Evolutionary conservation across 2,797 vertebrate species (phyloP).

Genomic region (Enteromius anoplus): DNA sequence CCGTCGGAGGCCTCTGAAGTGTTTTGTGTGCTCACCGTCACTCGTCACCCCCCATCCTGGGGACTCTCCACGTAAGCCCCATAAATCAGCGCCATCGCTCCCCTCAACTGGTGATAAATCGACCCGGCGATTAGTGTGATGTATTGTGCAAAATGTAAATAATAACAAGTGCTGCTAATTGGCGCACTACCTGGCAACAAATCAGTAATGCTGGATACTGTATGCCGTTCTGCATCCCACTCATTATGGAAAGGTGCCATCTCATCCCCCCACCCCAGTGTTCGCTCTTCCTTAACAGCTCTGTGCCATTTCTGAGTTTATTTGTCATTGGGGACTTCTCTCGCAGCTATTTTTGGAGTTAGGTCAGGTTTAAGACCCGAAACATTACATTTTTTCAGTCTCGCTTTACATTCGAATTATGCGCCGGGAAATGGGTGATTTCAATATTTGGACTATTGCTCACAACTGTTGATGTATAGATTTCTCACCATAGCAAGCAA

Average conservation of each 20-base stretch:
- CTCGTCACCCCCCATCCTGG: constrained; percentile 82
- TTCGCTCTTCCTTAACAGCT: constrained; percentile 46
- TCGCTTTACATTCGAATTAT: constrained; percentile 49
- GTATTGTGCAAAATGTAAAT: constrained; percentile 92
- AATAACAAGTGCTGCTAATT: constrained; percentile 90
- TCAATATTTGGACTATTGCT: constrained; percentile 22
- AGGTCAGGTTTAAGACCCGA: constrained; percentile 52
- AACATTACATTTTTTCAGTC: constrained; percentile 45
- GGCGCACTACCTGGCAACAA: constrained; percentile 85
- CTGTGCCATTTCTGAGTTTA: constrained; percentile 49
- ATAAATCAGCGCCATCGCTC: constrained; percentile 87
- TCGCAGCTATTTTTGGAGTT: constrained; percentile 53
- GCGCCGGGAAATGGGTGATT: constrained; percentile 24
- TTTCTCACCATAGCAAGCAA: constrained; percentile 15
- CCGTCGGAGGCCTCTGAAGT: constrained; percentile 53
- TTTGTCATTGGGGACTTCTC: constrained; percentile 47
- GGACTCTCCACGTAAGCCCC: constrained; percentile 83
- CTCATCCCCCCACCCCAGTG: constrained; percentile 14
- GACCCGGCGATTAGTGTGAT: constrained; percentile 88
- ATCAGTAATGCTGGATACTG: constrained; percentile 73
- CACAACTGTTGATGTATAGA: constrained; percentile 8
- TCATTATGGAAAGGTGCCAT: constrained; percentile 75
- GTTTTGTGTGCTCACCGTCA: constrained; percentile 69
- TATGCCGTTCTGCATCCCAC: constrained; percentile 60
- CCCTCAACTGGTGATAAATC: constrained; percentile 88